These are phyloP conservation scores for Macquaria ambigua DNA, from an alignment of 2,113 vertebrate genomes.

Conservation along the genomic window DNA sequence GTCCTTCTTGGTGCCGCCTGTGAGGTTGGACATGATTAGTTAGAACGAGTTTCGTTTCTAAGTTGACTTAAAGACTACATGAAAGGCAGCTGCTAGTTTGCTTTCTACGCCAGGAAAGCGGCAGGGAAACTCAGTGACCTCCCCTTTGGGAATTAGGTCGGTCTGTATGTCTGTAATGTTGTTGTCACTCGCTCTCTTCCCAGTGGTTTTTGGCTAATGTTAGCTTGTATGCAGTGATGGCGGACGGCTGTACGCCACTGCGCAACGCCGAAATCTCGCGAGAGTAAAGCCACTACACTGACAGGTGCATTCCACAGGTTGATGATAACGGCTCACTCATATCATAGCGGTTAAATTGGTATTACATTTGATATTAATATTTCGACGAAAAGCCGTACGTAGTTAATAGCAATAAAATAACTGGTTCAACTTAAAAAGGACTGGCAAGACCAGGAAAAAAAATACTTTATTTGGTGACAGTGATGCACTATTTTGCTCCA, in stretches of 20 bases:
- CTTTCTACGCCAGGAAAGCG: constrained; percentile 63
- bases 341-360: neutral
- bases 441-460: neutral
- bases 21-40: constrained; percentile 93
- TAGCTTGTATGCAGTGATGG: constrained; percentile 80
- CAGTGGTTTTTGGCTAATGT: constrained; percentile 62
- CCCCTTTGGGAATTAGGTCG: constrained; percentile 59
- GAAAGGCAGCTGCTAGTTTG: constrained; percentile 68
- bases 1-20: constrained; percentile 94
- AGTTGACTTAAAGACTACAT: constrained; percentile 82
- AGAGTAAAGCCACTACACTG: constrained; percentile 47
- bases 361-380: neutral
- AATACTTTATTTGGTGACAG: neutral
- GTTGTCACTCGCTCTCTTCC: constrained; percentile 70
- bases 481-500: neutral
- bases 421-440: neutral
- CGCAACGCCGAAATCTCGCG: constrained; percentile 78
- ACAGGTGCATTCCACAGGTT: constrained; percentile 74
- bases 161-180: constrained; percentile 58
- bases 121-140: constrained; percentile 64
- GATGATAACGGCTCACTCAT: neutral
- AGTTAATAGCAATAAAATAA: neutral
- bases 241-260: constrained; percentile 76
- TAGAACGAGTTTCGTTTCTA: constrained; percentile 76
- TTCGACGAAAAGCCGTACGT: neutral